Evolutionary conservation across 2,113 vertebrate genomes (phyloP).

Genomic region (Rissa tridactyla): DNA sequence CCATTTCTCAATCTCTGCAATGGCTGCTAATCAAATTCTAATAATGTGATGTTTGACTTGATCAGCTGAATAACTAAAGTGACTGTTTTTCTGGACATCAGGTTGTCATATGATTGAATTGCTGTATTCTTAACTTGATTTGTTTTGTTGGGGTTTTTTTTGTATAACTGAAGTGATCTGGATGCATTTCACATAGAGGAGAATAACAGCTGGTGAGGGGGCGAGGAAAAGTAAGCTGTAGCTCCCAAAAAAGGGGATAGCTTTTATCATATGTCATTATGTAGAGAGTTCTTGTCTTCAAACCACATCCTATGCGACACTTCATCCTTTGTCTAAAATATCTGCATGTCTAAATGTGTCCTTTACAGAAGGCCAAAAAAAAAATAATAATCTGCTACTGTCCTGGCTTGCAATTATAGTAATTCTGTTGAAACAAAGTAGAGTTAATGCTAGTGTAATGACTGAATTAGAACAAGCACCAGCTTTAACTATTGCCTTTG

Average conservation of each 20-base stretch:
- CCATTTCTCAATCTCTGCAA: neutral
- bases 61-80: conserved; percentile 2
- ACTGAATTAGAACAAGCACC: neutral
- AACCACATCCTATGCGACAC: neutral
- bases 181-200: conserved; percentile 26
- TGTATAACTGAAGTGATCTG: neutral
- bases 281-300: neutral
- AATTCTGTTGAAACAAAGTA: neutral
- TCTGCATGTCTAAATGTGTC: neutral
- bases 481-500: neutral
- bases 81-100: neutral
- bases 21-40: neutral
- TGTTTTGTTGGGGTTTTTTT: neutral
- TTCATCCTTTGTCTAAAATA: conserved; percentile 1
- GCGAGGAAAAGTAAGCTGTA: conserved; percentile 36
- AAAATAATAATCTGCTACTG: neutral
- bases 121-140: conserved; percentile 27
- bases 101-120: conserved; percentile 5
- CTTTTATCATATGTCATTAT: neutral
- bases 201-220: conserved; percentile 66
- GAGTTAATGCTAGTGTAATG: neutral
- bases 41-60: neutral
- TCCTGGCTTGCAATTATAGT: neutral
- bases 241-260: conserved; percentile 4
- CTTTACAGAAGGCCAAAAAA: neutral